Percentiles rank a stretch among this genome's conserved stretches.
Conservation (phyloP, 2,113 vertebrate genomes). For the Agapornis roseicollis region DNA sequence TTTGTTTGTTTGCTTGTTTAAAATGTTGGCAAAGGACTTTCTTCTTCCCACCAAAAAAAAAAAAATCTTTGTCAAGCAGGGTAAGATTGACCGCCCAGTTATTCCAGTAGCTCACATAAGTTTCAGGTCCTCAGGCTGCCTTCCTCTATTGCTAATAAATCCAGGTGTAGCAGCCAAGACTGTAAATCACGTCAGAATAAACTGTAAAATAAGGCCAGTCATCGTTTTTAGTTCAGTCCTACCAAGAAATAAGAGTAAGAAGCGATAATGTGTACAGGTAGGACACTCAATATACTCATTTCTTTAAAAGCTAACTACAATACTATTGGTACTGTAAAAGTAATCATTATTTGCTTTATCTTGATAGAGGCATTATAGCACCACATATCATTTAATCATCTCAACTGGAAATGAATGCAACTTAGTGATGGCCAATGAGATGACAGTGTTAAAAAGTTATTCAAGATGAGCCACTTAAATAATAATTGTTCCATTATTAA, state of each 20-base stretch:
- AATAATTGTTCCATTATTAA: not conserved
- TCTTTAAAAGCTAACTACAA: not conserved
- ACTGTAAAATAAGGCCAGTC: not conserved
- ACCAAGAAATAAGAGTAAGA: not conserved
- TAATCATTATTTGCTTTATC: not conserved
- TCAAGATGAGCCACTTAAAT: not conserved
- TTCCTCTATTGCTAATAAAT: not conserved
- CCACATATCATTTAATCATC: not conserved
- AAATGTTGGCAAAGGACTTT: not conserved
- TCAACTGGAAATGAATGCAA: not conserved
- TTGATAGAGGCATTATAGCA: not conserved
- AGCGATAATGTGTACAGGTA: not conserved
- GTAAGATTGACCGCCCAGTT: not conserved
- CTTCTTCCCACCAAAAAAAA: not conserved
- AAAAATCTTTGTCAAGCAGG: not conserved
- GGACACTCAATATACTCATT: not conserved
- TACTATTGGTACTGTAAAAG: not conserved
- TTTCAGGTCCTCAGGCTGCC: not conserved
- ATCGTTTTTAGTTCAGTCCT: not conserved
- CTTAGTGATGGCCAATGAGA: not conserved
- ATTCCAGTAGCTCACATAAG: not conserved
- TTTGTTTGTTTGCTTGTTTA: not conserved
- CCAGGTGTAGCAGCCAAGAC: not conserved
- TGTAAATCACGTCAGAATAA: not conserved
- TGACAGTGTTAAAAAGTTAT: not conserved